These are phyloP conservation scores for Hyalella azteca DNA, from an alignment of 2,888 invertebrate genomes.

Conservation along the genomic window DNA sequence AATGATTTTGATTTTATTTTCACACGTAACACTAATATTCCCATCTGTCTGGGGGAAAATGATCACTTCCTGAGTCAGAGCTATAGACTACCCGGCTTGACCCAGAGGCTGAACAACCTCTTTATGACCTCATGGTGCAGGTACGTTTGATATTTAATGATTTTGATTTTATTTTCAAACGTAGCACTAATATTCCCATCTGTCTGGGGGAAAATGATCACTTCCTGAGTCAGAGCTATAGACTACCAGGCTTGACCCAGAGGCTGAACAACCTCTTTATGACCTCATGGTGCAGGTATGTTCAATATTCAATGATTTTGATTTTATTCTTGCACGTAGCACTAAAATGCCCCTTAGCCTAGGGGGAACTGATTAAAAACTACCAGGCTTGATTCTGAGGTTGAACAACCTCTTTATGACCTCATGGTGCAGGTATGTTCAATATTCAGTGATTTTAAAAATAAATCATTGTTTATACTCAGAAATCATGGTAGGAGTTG, in stretches of 20 bases:
- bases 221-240: conserved; percentile 76
- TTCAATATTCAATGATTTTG: background rate
- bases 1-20: background rate
- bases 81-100: conserved; percentile 80
- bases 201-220: too few relatives aligned
- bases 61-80: conserved; percentile 75
- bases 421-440: conserved; percentile 73
- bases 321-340: background rate
- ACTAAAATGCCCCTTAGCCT: too few relatives aligned
- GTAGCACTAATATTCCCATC: too few relatives aligned
- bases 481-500: too few relatives aligned
- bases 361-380: too few relatives aligned
- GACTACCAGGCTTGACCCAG: conserved; percentile 76
- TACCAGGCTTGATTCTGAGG: conserved; percentile 74
- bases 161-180: too few relatives aligned
- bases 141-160: conserved; percentile 59
- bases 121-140: conserved; percentile 83
- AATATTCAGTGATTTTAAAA: background rate
- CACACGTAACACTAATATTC: too few relatives aligned
- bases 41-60: too few relatives aligned
- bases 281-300: conserved; percentile 76
- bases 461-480: too few relatives aligned
- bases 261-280: conserved; percentile 78
- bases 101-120: conserved; percentile 73
- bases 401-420: conserved; percentile 80